Percentiles rank a stretch among this genome's conserved stretches.
These are phyloP conservation scores for Pseudococcus viburni DNA, from an alignment of 2,888 invertebrate genomes.

Conservation along the genomic window DNA sequence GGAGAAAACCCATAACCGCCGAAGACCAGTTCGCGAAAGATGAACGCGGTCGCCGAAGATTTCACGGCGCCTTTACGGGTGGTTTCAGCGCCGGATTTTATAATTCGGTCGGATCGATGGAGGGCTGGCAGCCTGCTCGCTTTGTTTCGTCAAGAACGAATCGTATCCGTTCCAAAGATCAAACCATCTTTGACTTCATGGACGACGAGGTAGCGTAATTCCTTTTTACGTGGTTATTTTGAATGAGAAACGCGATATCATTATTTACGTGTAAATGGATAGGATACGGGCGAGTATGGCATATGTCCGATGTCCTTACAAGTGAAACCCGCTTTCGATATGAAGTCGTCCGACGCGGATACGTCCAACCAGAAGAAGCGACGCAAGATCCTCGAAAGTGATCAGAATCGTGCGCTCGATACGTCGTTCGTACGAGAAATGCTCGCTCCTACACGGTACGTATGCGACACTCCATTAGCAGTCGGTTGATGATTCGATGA, in stretches of 20 bases:
- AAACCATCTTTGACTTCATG: constrained; percentile 95
- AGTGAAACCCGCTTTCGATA: constrained; percentile 82
- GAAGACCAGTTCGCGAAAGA: constrained; percentile 94
- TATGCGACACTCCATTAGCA: neutral
- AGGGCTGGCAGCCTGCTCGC: constrained; percentile 93
- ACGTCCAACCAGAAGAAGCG: constrained; percentile 70
- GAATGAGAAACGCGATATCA: neutral
- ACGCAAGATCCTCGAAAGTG: constrained; percentile 54
- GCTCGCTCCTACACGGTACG: constrained; percentile 72
- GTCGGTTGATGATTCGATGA: neutral
- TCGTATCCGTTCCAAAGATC: constrained; percentile 74
- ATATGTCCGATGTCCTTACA: constrained; percentile 91
- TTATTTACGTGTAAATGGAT: constrained; percentile 48
- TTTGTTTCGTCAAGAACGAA: constrained; percentile 91
- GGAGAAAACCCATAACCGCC: constrained; percentile 79
- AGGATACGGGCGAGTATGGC: constrained; percentile 93
- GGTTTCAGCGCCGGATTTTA: constrained; percentile 98
- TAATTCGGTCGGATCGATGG: constrained; percentile 95
- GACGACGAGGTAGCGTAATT: constrained; percentile 84
- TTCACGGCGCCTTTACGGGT: constrained; percentile 99
- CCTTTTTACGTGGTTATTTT: neutral
- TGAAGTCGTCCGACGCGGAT: constrained; percentile 78
- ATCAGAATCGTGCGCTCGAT: constrained; percentile 74
- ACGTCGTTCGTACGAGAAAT: constrained; percentile 75
- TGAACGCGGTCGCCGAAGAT: constrained; percentile 88